phyloP scores from a whole-genome alignment of 1,140 invertebrate species.

The Drosophila sp. region DNA sequence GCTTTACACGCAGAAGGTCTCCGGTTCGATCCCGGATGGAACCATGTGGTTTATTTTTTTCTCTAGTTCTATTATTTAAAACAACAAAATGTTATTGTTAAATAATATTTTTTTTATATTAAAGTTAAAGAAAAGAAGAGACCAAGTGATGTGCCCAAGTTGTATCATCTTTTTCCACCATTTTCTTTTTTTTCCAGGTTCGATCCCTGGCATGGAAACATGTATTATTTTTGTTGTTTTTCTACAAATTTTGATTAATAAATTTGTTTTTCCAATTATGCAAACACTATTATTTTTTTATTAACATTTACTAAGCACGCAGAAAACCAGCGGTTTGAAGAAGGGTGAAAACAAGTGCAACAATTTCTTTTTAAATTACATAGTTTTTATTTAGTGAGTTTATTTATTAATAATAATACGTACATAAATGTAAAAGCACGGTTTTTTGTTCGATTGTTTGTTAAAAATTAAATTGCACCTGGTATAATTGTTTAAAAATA shows the following conservation, averaged over 20 bases:
- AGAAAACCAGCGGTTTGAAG: not conserved
- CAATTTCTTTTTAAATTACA: not conserved
- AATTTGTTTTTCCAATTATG: not conserved
- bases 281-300: not conserved
- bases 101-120: too few relatives aligned
- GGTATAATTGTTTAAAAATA: slow-evolving; percentile 50
- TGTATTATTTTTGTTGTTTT: not conserved
- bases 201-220: slow-evolving; percentile 83
- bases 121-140: too few relatives aligned
- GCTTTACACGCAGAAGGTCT: slow-evolving; percentile 88
- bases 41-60: slow-evolving; percentile 75
- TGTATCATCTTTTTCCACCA: too few relatives aligned
- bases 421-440: slow-evolving; percentile 66
- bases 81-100: too few relatives aligned
- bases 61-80: not conserved
- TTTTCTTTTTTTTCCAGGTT: slow-evolving; percentile 63
- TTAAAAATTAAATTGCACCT: slow-evolving; percentile 69
- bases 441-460: slow-evolving; percentile 16
- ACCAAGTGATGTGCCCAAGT: too few relatives aligned
- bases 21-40: slow-evolving; percentile 87
- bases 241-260: not conserved
- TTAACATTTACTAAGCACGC: too few relatives aligned
- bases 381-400: slow-evolving; percentile 24
- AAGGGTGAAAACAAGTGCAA: too few relatives aligned
- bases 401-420: slow-evolving; percentile 71